Percentiles rank a stretch among this genome's conserved stretches.
Evolutionary conservation across 2,888 invertebrate genomes (phyloP).

Genomic region (Drosophila diplacantha): DNA sequence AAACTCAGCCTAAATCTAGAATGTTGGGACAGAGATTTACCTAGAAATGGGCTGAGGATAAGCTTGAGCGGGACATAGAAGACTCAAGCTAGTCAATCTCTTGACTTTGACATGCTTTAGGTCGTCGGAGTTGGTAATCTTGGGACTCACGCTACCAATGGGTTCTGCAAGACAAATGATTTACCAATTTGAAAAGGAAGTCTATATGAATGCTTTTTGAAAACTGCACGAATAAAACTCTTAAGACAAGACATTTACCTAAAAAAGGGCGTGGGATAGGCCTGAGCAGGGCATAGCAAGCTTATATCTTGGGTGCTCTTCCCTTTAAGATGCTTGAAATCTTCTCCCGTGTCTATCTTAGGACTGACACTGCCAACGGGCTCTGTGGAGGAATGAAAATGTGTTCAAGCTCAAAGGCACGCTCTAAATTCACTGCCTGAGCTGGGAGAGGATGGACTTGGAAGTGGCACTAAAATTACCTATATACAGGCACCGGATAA

Average conservation of each 20-base stretch:
- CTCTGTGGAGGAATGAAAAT: conserved; percentile 69
- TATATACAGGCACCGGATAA: conserved; percentile 84
- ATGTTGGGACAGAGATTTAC: conserved; percentile 73
- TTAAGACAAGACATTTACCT: conserved; percentile 78
- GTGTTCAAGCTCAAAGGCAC: not conserved
- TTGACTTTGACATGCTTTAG: conserved; percentile 73
- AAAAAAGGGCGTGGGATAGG: conserved; percentile 81
- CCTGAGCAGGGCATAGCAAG: conserved; percentile 86
- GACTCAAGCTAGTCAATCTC: conserved; percentile 78
- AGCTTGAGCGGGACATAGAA: conserved; percentile 86
- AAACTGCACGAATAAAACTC: conserved; percentile 45
- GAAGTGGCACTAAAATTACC: conserved; percentile 78
- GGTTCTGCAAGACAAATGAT: conserved; percentile 77
- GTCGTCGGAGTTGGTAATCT: conserved; percentile 79
- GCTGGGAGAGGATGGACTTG: not conserved
- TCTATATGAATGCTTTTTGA: conserved; percentile 17
- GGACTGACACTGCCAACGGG: conserved; percentile 82
- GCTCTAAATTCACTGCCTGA: conserved; percentile 48
- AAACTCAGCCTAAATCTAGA: too few relatives aligned
- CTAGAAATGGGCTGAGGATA: conserved; percentile 81
- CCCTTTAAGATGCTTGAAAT: conserved; percentile 75
- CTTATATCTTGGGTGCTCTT: conserved; percentile 78
- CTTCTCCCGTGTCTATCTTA: conserved; percentile 80
- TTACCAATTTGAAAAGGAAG: not conserved
- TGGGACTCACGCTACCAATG: conserved; percentile 81